Base-by-base conservation (phyloP, 2,797 vertebrate genomes). In the Dromococcyx pavoninus region DNA sequence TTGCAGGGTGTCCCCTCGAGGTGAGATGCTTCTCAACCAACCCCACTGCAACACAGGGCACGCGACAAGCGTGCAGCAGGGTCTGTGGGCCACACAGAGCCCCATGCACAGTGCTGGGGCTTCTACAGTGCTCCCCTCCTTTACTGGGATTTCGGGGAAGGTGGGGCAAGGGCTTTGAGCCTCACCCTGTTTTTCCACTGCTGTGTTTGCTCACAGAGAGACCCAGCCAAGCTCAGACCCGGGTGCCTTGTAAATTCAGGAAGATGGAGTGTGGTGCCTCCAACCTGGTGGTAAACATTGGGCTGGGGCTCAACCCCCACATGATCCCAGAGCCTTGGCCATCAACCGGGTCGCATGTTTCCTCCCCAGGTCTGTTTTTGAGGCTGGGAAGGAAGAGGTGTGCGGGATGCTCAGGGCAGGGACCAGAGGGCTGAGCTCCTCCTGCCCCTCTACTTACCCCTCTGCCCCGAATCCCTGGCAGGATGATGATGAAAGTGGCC, bases 381-480 rank as follows among this genome's bases (percentile, higher is more conserved):
- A 82, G 39, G 28, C 60, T 73, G 43, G 17, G 39, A 66, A 74
- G 56, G 22, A 62, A 30, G 28, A 67, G 5, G 17, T 37, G 13
- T 9, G 11, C 32, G 43, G 39, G 27, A 35, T 80, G 30, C 22
- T 30, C 0, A 33, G 17, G 13, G 11, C 58, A 71, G 39, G 24
- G 33, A 53, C 2, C 30, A 86, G 22, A 65, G 21, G 13, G 46
- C 30, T 43, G 57, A 83, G 32, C 4, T 35, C 13, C 22, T 3
- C 23, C 17, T 41, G 33, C 19, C 44, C 39, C 67, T 53, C 44
- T 80, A 98, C 99, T 99, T 97, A 99, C 99, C 98, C 95, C 97
- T 95, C 98, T 99, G 73, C 99, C 99, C 60, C 98, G 98, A 96
- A 99, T 99, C 75, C 99, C 99, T 0, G 99, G 99, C 65, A 99